Conservation (phyloP, 2,888 invertebrate genomes). For the Melinopterus prodromus region DNA sequence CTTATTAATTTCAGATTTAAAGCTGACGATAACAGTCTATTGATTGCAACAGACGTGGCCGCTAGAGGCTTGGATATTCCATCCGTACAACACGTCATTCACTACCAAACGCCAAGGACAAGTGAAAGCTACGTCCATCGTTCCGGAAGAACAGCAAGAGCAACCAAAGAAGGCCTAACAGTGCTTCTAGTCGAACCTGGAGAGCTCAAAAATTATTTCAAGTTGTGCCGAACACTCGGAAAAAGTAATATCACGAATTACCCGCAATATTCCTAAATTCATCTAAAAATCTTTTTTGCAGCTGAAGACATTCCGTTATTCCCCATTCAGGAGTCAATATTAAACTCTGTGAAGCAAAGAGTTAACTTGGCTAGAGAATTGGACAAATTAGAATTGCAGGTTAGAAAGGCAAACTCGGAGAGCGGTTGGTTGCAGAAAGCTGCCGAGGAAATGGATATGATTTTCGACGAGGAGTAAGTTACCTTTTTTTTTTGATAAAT, state of each 20-base stretch:
- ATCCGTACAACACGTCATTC: constrained; percentile 92
- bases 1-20: constrained; percentile 67
- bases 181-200: constrained; percentile 90
- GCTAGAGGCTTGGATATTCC: constrained; percentile 97
- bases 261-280: too few relatives aligned
- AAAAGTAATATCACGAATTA: constrained; percentile 69
- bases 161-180: constrained; percentile 87
- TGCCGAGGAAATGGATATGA: constrained; percentile 90
- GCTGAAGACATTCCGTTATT: constrained; percentile 85
- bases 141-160: constrained; percentile 95
- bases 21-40: constrained; percentile 73
- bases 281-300: constrained; percentile 54
- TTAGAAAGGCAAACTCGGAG: constrained; percentile 70
- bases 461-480: constrained; percentile 75
- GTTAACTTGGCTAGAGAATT: constrained; percentile 82
- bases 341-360: constrained; percentile 73
- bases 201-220: constrained; percentile 81
- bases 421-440: constrained; percentile 87
- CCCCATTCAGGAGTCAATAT: constrained; percentile 73
- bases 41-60: constrained; percentile 97
- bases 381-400: constrained; percentile 77
- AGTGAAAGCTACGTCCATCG: constrained; percentile 97
- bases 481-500: constrained; percentile 39
- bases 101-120: constrained; percentile 94
- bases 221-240: constrained; percentile 84